phyloP scores from a whole-genome alignment of 2,797 vertebrate genomes.

The Thamnophis elegans region DNA sequence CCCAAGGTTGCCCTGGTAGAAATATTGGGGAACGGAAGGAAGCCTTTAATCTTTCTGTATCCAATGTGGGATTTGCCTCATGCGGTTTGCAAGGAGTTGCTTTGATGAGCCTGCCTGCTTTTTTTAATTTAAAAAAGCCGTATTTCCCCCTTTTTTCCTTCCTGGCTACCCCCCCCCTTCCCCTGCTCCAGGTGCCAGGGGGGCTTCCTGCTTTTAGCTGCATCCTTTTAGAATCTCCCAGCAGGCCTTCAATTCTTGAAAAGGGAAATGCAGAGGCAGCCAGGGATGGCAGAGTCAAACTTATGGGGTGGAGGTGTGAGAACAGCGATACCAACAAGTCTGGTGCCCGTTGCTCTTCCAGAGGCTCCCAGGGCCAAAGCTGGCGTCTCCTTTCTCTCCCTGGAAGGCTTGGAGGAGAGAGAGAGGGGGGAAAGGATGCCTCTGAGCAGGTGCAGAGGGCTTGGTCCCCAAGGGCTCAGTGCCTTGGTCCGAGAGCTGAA shows the following conservation, averaged over 20 bases:
- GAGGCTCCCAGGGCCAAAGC: neutral
- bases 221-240: neutral
- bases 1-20: neutral
- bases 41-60: neutral
- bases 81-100: neutral
- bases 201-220: constrained; percentile 26
- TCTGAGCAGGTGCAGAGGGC: neutral
- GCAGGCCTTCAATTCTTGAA: neutral
- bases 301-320: accelerated
- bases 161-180: neutral
- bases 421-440: neutral
- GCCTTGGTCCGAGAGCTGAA: neutral
- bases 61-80: accelerated
- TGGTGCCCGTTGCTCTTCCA: neutral
- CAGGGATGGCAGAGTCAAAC: no score
- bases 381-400: neutral
- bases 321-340: no score
- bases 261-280: no score
- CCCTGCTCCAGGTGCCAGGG: neutral
- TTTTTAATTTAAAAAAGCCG: neutral
- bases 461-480: neutral
- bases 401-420: neutral
- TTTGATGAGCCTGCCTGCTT: neutral
- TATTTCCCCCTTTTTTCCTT: neutral
- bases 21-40: neutral